Conservation (phyloP, 2,113 vertebrate species). For the Ophiodon elongatus region DNA sequence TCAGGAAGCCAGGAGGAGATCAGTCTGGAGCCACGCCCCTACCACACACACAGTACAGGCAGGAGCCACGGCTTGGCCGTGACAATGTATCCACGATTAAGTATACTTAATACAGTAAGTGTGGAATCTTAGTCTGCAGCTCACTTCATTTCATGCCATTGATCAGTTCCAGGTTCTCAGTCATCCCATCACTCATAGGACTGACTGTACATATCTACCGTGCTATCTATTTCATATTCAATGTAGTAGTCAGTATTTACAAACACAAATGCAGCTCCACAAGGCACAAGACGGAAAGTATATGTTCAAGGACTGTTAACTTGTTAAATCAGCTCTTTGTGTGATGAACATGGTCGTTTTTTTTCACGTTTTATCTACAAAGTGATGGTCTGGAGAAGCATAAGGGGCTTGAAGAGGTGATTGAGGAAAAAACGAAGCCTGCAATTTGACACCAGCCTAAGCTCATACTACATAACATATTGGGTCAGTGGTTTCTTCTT, state of each 20-base stretch:
- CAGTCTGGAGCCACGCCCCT: too few species aligned
- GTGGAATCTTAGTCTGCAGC: neutral
- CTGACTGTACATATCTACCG: neutral
- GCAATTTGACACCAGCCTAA: neutral
- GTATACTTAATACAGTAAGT: neutral
- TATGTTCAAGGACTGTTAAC: neutral
- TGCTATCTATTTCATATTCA: neutral
- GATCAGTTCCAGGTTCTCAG: neutral
- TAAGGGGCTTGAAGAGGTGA: neutral
- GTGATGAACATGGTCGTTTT: neutral
- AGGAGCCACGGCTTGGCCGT: too few species aligned
- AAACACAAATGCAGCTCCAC: neutral
- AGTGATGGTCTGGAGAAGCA: too few species aligned
- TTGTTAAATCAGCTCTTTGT: neutral
- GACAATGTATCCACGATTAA: neutral
- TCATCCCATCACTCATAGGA: neutral
- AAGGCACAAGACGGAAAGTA: neutral
- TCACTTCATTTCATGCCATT: neutral
- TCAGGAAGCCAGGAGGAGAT: too few species aligned
- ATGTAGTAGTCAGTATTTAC: neutral
- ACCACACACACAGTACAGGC: too few species aligned
- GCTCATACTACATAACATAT: neutral
- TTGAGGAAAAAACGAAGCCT: neutral
- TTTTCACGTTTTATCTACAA: neutral
- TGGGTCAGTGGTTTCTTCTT: neutral